Percentiles rank a stretch among this genome's conserved stretches.
phyloP scores from a whole-genome alignment of 2,888 invertebrate species.

The Dasysyrphus tricinctus region DNA sequence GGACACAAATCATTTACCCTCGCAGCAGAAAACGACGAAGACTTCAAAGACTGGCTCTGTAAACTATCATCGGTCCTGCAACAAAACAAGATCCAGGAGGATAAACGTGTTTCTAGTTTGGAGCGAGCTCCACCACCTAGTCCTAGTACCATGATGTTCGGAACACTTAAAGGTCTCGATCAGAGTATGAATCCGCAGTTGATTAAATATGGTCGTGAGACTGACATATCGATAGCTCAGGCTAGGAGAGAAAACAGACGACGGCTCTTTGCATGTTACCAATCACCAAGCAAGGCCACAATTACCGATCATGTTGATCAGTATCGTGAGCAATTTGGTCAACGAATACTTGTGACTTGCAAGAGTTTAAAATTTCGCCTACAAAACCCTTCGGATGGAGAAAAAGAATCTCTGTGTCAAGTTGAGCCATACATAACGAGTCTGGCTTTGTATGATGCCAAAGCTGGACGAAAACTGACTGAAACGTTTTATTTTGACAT shows the following conservation, averaged over 20 bases:
- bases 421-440: constrained; percentile 97
- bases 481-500: constrained; percentile 97
- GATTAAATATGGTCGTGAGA: constrained; percentile 95
- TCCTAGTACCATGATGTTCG: constrained; percentile 88
- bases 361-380: constrained; percentile 93
- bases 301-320: constrained; percentile 87
- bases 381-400: constrained; percentile 88
- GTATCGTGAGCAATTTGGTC: constrained; percentile 94
- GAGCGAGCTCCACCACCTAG: constrained; percentile 87
- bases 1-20: constrained; percentile 94
- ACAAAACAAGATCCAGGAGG: constrained; percentile 91
- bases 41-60: constrained; percentile 92
- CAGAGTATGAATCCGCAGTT: constrained; percentile 96
- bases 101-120: constrained; percentile 88
- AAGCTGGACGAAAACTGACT: constrained; percentile 93
- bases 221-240: constrained; percentile 92
- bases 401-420: constrained; percentile 88
- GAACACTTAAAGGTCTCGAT: constrained; percentile 93
- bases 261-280: constrained; percentile 90
- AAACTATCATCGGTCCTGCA: constrained; percentile 93
- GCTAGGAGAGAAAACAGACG: constrained; percentile 91
- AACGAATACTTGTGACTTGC: constrained; percentile 92
- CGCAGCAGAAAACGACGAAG: constrained; percentile 93
- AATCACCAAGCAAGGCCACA: constrained; percentile 82
- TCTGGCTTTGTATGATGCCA: constrained; percentile 94